Percentiles rank a stretch among this genome's conserved stretches.
phyloP scores from a whole-genome alignment of 2,113 vertebrate species.

The Colaptes auratus region DNA sequence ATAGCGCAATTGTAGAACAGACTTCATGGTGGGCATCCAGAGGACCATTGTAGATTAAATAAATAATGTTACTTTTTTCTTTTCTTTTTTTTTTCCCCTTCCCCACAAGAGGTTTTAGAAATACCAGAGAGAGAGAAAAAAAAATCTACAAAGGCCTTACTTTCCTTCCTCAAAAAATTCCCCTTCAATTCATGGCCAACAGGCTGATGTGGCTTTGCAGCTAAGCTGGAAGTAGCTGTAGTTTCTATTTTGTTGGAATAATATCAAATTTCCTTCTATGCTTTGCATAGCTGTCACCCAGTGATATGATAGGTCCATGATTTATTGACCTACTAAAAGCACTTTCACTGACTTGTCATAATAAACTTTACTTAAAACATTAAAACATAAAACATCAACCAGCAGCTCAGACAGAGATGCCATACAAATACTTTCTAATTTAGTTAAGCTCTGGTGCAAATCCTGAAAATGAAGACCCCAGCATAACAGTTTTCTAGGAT shows the following conservation, averaged over 20 bases:
- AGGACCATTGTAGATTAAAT: constrained; percentile 11
- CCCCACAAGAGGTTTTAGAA: background rate
- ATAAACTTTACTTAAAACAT: constrained; percentile 79
- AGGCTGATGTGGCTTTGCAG: constrained; percentile 53
- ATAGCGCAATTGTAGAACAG: constrained; percentile 29
- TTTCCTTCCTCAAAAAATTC: constrained; percentile 4
- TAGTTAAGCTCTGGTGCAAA: constrained; percentile 57
- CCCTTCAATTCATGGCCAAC: constrained; percentile 53
- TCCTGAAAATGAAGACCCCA: constrained; percentile 75
- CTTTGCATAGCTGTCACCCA: constrained; percentile 80
- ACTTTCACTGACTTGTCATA: constrained; percentile 79
- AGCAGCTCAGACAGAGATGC: constrained; percentile 42
- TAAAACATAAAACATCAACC: constrained; percentile 61
- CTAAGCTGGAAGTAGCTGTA: constrained; percentile 62
- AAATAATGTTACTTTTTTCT: background rate
- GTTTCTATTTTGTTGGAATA: constrained; percentile 75
- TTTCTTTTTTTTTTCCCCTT: background rate
- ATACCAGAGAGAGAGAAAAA: background rate
- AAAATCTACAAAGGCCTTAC: background rate
- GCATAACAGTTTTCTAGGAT: background rate
- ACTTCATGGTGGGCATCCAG: background rate
- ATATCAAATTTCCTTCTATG: constrained; percentile 73
- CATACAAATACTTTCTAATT: constrained; percentile 67
- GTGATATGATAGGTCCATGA: constrained; percentile 78
- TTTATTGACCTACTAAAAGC: constrained; percentile 83